Evolutionary conservation across 2,113 vertebrate genomes (phyloP).

Genomic region (Pantherophis guttatus): DNA sequence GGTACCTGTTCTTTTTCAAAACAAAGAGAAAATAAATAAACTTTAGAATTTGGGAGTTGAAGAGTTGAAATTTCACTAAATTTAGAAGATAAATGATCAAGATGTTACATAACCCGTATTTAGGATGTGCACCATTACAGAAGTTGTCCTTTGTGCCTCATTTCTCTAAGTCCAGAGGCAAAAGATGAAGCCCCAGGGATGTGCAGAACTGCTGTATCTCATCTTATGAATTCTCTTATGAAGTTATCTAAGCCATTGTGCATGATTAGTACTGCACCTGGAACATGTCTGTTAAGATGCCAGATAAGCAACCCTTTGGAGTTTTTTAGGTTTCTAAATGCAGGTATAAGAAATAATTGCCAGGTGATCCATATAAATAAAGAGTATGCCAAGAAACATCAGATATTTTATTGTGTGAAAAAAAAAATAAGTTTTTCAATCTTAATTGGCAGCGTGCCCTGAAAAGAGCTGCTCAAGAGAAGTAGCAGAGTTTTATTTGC

Average conservation of each 20-base stretch:
- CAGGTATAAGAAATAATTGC: not conserved
- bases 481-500: accelerated
- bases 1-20: not conserved
- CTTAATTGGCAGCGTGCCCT: not conserved
- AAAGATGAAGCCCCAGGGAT: not conserved
- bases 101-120: not conserved
- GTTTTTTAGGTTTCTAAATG: not conserved
- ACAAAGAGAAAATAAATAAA: not conserved
- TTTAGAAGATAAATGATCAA: not conserved
- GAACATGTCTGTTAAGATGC: not conserved
- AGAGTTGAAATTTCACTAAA: not conserved
- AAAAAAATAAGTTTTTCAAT: not conserved
- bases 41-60: not conserved
- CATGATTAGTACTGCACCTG: not conserved
- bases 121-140: not conserved
- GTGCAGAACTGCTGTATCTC: not conserved
- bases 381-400: slow-evolving; percentile 11
- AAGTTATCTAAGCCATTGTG: not conserved
- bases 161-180: not conserved
- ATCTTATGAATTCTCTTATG: not conserved
- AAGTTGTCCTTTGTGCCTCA: not conserved
- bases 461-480: not conserved
- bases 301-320: accelerated
- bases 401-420: not conserved
- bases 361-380: not conserved